Evolutionary conservation across 2,113 vertebrate genomes (phyloP).

Genomic region (Struthio camelus): DNA sequence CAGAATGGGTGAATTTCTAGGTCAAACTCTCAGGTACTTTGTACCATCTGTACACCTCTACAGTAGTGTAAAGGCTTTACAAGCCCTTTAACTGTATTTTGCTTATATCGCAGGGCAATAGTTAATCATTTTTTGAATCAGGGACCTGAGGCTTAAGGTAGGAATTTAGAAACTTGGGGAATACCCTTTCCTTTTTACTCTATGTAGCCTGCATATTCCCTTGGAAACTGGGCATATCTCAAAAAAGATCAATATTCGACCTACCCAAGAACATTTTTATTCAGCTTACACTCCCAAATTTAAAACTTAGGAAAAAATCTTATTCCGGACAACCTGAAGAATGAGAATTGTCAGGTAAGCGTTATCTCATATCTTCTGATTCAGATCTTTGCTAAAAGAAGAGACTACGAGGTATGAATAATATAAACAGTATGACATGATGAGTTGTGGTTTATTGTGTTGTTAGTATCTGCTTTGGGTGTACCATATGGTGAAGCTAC

Average conservation of each 20-base stretch:
- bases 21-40: neutral
- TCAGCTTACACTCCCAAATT: neutral
- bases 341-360: neutral
- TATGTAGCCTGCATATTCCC: fast-evolving
- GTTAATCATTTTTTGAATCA: neutral
- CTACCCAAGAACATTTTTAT: neutral
- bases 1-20: neutral
- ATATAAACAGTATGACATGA: neutral
- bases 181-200: neutral
- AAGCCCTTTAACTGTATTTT: neutral
- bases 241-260: neutral
- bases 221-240: neutral
- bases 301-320: neutral
- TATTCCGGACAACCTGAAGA: neutral
- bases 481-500: neutral
- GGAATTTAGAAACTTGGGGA: neutral
- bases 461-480: neutral
- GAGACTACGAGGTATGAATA: neutral
- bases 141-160: neutral
- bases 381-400: neutral
- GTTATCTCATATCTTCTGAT: neutral
- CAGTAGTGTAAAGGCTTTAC: neutral
- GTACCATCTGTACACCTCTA: neutral
- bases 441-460: neutral
- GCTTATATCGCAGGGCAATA: neutral